Evolutionary conservation across 2,888 invertebrate genomes (phyloP), one percentile per base, ranked within the genome.

Genomic region (Catocala sponsa): DNA sequence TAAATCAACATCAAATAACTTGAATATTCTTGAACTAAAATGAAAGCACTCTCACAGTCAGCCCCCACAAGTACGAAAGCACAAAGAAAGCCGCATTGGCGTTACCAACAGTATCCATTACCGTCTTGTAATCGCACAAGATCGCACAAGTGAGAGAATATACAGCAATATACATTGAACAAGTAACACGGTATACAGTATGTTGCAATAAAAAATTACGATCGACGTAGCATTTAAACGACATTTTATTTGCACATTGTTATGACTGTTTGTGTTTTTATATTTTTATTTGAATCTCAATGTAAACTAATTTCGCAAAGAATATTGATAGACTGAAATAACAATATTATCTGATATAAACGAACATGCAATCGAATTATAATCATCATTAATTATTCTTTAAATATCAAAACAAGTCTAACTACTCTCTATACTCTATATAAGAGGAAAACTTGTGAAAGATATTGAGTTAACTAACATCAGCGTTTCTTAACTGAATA

Each of bases 191-290:
- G 46, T 46, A 53, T 64, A 76, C 65, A 74, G 68, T 68, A 62
- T 65, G 59, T 65, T 55, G 71, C 55, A 63, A 75, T 76, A 76
- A 76, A 75, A 78, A 69, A 78, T 63, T 69, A 76, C 63, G 76
- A 75, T 46, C 65, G n/a, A 57, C 59, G 65, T 63, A 70, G 65
- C 65, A 69, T 75, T 68, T 59, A 78, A 76, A 70, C 57, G 67
- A 65, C 63, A 46, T 61, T 75, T 69, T 70, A 71, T 76, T 73
- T 67, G 52, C 60, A 67, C 63, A 55, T 51, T 65, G 63, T 63
- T 69, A 57, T 60, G 58, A 50, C 52, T 55, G 38, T 59, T 63
- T 55, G 25, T 51, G 51, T 41, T 42, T 47, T 55, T 53, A 50
- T 52, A 25, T 56, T 64, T 35, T 55, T 49, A 63, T 55, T 48